A percentile compares a stretch with the other conserved stretches of the same genome.
Evolutionary conservation across 2,113 vertebrate genomes (phyloP).

Genomic region (Malurus cyaneus): DNA sequence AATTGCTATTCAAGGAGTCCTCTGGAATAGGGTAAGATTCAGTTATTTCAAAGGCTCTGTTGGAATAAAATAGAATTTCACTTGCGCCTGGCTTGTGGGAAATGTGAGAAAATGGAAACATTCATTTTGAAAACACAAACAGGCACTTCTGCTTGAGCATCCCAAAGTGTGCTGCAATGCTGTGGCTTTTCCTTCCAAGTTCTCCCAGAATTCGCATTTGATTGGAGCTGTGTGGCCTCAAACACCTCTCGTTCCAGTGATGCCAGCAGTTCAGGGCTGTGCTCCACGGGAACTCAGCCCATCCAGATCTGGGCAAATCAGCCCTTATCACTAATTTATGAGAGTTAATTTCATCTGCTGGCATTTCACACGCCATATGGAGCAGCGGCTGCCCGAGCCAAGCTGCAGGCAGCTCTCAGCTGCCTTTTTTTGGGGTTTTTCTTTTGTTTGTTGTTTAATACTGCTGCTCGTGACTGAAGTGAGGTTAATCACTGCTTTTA

Average conservation of each 20-base stretch:
- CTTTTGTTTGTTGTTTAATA: neutral
- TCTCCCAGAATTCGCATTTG: neutral
- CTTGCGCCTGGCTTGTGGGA: neutral
- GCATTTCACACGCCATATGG: slow-evolving; percentile 23
- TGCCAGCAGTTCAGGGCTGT: neutral
- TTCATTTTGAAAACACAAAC: neutral
- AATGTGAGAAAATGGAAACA: neutral
- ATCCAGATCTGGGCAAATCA: neutral
- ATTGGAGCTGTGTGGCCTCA: neutral
- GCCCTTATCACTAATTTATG: slow-evolving; percentile 42
- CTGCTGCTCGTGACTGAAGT: neutral
- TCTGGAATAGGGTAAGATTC: neutral
- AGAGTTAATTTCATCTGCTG: slow-evolving; percentile 44
- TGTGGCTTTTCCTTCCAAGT: neutral
- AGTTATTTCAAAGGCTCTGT: neutral
- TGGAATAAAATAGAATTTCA: neutral
- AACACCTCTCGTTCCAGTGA: neutral
- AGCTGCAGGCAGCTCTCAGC: slow-evolving; percentile 18
- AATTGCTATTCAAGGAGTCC: neutral
- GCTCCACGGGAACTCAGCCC: neutral
- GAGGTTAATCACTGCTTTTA: neutral
- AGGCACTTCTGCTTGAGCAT: neutral
- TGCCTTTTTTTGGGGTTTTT: neutral
- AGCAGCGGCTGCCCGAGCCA: slow-evolving; percentile 5
- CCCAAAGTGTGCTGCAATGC: fast-evolving